Conservation (phyloP, 2,797 vertebrate genomes). For the Crax fasciolata region DNA sequence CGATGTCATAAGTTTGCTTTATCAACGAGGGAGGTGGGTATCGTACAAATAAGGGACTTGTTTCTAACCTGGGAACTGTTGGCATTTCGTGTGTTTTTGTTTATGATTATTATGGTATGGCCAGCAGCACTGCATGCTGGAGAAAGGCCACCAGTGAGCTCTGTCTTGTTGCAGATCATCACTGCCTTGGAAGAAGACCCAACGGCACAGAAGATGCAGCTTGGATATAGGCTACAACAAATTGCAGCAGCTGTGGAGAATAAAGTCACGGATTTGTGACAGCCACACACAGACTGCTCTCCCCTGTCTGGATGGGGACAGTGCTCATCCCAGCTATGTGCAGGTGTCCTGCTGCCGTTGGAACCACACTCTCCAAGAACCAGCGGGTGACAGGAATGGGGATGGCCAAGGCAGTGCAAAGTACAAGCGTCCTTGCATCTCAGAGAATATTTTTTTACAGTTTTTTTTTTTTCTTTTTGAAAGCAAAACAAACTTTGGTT, state of each 20-base stretch:
- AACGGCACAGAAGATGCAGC: constrained; percentile 98
- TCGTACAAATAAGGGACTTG: neutral
- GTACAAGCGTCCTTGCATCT: constrained; percentile 67
- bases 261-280: constrained; percentile 98
- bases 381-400: neutral
- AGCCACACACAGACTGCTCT: constrained; percentile 49
- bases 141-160: constrained; percentile 5
- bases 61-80: neutral
- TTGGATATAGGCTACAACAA: constrained; percentile 96
- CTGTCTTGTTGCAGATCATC: constrained; percentile 89
- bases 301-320: constrained; percentile 27
- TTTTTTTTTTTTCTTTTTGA: constrained; percentile 17
- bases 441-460: constrained; percentile 79
- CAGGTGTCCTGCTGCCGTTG: constrained; percentile 62
- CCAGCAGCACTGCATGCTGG: neutral
- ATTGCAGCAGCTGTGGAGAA: constrained; percentile 98
- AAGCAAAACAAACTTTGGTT: constrained; percentile 34
- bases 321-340: constrained; percentile 4
- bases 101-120: neutral
- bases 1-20: neutral
- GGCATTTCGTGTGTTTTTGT: fast-evolving
- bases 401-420: constrained; percentile 61
- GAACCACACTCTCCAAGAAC: constrained; percentile 46
- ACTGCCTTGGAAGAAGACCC: constrained; percentile 96
- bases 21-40: neutral